A percentile compares a stretch with the other conserved stretches of the same genome.
Conservation (phyloP, 1,140 invertebrate species). For the Caenorhabditis brenneri region DNA sequence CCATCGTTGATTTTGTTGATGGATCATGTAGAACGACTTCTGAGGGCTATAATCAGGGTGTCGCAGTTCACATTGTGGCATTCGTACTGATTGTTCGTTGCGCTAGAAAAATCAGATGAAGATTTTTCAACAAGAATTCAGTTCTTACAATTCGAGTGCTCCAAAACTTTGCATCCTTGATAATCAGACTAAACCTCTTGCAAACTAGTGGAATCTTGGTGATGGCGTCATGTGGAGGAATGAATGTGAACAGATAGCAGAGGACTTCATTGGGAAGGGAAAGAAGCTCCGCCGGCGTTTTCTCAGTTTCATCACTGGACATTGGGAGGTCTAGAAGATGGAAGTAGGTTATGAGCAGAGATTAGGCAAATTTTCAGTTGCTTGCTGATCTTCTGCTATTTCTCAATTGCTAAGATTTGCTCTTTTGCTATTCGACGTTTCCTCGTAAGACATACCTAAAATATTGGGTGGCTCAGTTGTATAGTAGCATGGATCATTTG, state of each 20-base stretch:
- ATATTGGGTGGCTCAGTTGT: too few relatives aligned
- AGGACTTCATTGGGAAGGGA: not conserved
- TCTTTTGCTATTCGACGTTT: too few relatives aligned
- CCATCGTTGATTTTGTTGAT: not conserved
- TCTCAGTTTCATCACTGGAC: not conserved
- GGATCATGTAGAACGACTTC: not conserved
- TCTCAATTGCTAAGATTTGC: too few relatives aligned
- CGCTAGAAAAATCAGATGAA: not conserved
- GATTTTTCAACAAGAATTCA: not conserved
- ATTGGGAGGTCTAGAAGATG: too few relatives aligned
- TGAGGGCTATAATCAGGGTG: not conserved
- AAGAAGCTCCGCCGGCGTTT: not conserved
- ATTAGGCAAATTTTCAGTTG: too few relatives aligned
- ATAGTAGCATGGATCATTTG: too few relatives aligned
- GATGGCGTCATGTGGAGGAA: not conserved
- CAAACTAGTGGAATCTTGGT: not conserved
- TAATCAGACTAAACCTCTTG: not conserved
- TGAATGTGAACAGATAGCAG: not conserved
- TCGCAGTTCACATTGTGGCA: not conserved
- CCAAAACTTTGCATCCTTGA: not conserved
- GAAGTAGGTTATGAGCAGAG: too few relatives aligned
- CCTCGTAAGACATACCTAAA: too few relatives aligned
- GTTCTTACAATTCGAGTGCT: not conserved
- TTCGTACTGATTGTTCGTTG: not conserved
- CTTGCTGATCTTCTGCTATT: too few relatives aligned